These are phyloP conservation scores for Polydrusus tereticollis DNA, from an alignment of 2,888 invertebrate genomes.

Conservation along the genomic window DNA sequence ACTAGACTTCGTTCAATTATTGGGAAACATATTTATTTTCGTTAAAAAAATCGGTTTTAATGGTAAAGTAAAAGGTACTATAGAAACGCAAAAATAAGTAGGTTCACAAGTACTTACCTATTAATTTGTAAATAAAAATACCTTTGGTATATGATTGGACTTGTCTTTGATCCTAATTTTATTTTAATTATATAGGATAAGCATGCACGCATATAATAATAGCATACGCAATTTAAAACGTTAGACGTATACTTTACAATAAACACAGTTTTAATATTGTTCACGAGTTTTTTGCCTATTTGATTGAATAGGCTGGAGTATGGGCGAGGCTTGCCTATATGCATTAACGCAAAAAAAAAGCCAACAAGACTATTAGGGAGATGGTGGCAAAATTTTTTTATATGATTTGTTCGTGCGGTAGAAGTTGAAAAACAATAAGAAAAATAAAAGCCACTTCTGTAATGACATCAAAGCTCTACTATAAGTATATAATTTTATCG, in stretches of 20 bases:
- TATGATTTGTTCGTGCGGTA: no score
- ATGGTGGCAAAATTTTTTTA: no score
- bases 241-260: neutral
- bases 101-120: neutral
- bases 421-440: no score
- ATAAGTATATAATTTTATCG: no score
- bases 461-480: no score
- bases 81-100: neutral
- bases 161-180: conserved; percentile 10
- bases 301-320: no score
- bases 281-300: neutral
- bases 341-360: no score
- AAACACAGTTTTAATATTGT: neutral
- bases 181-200: conserved; percentile 24
- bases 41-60: neutral
- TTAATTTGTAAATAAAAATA: neutral
- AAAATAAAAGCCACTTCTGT: no score
- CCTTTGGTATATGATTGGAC: neutral
- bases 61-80: neutral
- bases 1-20: conserved; percentile 24
- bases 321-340: no score
- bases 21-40: neutral
- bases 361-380: no score
- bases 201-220: neutral
- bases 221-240: neutral